A percentile compares a stretch with the other conserved stretches of the same genome.
Conservation (phyloP, 2,797 vertebrate species). For the Schizothorax lantsangensis region DNA sequence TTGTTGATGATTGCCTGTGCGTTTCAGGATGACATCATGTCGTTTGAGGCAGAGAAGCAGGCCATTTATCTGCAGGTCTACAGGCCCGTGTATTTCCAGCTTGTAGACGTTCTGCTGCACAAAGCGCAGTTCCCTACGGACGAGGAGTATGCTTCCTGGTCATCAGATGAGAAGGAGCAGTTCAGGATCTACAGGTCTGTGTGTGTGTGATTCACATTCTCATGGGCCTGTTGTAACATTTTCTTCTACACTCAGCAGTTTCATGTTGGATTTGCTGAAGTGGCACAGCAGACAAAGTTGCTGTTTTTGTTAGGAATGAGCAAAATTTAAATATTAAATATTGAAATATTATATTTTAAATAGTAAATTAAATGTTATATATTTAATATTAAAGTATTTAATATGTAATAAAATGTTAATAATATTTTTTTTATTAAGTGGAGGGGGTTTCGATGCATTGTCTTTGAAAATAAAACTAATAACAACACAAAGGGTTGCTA, state of each 20-base stretch:
- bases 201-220: not conserved
- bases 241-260: not conserved
- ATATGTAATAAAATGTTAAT: not conserved
- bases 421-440: not conserved
- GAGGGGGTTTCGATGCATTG: not conserved
- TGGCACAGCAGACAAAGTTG: not conserved
- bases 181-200: slow-evolving; percentile 96
- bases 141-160: slow-evolving; percentile 95
- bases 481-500: not conserved
- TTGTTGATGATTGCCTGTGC: slow-evolving; percentile 11
- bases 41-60: slow-evolving; percentile 93
- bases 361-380: not conserved
- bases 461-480: not conserved
- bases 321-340: not conserved
- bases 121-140: slow-evolving; percentile 98
- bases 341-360: not conserved
- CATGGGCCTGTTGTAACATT: slow-evolving; percentile 59
- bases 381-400: not conserved
- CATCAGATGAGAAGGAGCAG: slow-evolving; percentile 96
- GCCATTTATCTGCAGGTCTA: slow-evolving; percentile 96
- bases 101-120: slow-evolving; percentile 95
- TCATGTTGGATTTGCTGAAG: slow-evolving; percentile 1
- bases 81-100: slow-evolving; percentile 96
- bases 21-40: slow-evolving; percentile 94
- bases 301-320: not conserved